These are phyloP conservation scores for Mormyrops boulengeri DNA, from an alignment of 2,797 vertebrate genomes.

Conservation along the genomic window DNA sequence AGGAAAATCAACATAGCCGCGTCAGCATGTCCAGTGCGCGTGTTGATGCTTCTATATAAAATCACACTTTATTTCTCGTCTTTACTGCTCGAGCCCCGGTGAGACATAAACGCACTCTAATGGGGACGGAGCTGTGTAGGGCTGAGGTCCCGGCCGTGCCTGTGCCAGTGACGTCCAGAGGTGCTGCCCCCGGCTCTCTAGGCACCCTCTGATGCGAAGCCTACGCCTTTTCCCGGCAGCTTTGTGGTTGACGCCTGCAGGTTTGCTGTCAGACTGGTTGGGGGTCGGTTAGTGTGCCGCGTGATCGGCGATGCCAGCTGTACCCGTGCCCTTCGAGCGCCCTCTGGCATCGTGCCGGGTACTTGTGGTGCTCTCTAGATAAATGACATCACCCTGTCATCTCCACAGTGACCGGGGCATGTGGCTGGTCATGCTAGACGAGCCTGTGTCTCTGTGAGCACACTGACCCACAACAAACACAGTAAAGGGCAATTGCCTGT, in stretches of 20 bases:
- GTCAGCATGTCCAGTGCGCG: neutral
- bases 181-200: neutral
- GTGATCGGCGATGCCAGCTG: neutral
- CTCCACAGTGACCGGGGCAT: conserved; percentile 32
- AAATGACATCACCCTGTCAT: neutral
- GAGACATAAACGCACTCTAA: neutral
- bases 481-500: conserved; percentile 35
- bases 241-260: neutral
- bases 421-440: conserved; percentile 21
- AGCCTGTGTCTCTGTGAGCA: conserved; percentile 23
- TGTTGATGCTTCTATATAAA: neutral
- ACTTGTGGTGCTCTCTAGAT: neutral
- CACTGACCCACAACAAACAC: conserved; percentile 34
- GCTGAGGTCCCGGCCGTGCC: neutral
- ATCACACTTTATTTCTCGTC: neutral
- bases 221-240: neutral
- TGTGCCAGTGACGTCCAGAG: neutral
- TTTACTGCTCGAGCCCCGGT: neutral
- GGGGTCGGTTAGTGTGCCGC: neutral
- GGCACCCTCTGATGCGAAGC: neutral
- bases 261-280: neutral
- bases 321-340: neutral
- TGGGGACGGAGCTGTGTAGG: neutral
- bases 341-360: neutral
- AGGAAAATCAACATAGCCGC: neutral